A percentile compares a stretch with the other conserved stretches of the same genome.
These are phyloP conservation scores for Meles meles DNA, from an alignment of 2,113 vertebrate species.

Conservation along the genomic window DNA sequence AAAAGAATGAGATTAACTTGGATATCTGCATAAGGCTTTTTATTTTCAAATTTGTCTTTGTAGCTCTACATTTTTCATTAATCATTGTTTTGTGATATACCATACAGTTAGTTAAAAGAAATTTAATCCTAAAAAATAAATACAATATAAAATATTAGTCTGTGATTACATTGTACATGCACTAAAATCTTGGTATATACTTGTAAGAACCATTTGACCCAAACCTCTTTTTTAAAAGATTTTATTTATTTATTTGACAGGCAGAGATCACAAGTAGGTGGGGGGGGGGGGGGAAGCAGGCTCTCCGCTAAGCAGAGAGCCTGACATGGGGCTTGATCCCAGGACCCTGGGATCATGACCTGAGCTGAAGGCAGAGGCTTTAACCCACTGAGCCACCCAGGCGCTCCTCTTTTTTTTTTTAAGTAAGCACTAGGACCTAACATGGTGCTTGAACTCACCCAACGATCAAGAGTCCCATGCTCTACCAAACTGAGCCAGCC, in stretches of 20 bases:
- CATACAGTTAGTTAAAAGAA: not conserved
- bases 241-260: not conserved
- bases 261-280: no score
- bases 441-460: not conserved
- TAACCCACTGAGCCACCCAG: no score
- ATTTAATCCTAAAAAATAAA: not conserved
- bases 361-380: no score
- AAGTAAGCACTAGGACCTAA: not conserved
- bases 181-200: not conserved
- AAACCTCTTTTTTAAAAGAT: not conserved
- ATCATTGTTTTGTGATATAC: not conserved
- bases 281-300: no score
- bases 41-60: not conserved
- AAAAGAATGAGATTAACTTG: not conserved
- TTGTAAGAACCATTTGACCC: not conserved
- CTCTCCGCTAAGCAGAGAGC: no score
- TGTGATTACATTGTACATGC: not conserved
- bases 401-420: not conserved
- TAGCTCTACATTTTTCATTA: not conserved
- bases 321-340: no score
- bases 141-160: not conserved
- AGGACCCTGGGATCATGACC: no score
- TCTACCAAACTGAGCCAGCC: not conserved
- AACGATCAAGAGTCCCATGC: not conserved
- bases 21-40: not conserved